Conservation (phyloP, 2,888 invertebrate species). For the Drosophila formosana region DNA sequence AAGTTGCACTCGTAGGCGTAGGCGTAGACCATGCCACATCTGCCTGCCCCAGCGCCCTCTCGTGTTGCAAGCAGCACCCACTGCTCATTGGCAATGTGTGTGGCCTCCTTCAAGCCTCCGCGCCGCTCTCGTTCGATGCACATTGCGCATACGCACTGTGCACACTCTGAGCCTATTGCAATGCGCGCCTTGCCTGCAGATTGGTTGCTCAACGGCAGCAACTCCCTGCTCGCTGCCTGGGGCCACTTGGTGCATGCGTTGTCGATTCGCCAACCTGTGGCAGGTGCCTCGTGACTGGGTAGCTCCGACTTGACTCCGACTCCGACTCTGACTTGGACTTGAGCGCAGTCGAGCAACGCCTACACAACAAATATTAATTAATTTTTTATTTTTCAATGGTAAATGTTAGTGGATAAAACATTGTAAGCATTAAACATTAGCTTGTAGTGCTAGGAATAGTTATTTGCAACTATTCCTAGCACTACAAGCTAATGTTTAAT, state of each 20-base stretch:
- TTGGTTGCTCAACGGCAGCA: slow-evolving; percentile 57
- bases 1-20: slow-evolving; percentile 36
- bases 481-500: too few relatives aligned
- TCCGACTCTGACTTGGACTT: slow-evolving; percentile 8
- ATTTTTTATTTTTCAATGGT: too few relatives aligned
- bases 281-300: slow-evolving; percentile 26
- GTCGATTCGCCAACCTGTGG: slow-evolving; percentile 21
- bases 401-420: too few relatives aligned
- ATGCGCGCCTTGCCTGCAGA: slow-evolving; percentile 68
- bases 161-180: slow-evolving; percentile 73
- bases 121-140: slow-evolving; percentile 17
- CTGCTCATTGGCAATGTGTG: slow-evolving; percentile 24
- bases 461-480: too few relatives aligned
- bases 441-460: too few relatives aligned
- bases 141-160: slow-evolving; percentile 80
- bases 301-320: slow-evolving; percentile 19
- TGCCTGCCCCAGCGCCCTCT: too few relatives aligned
- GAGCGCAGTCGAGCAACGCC: neutral
- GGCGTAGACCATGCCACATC: slow-evolving; percentile 39
- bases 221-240: neutral
- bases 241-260: slow-evolving; percentile 38
- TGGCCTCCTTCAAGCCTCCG: slow-evolving; percentile 12
- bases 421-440: too few relatives aligned
- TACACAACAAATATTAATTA: neutral
- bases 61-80: too few relatives aligned